Conservation (phyloP, 2,113 vertebrate species). For the Mungos mungo region DNA sequence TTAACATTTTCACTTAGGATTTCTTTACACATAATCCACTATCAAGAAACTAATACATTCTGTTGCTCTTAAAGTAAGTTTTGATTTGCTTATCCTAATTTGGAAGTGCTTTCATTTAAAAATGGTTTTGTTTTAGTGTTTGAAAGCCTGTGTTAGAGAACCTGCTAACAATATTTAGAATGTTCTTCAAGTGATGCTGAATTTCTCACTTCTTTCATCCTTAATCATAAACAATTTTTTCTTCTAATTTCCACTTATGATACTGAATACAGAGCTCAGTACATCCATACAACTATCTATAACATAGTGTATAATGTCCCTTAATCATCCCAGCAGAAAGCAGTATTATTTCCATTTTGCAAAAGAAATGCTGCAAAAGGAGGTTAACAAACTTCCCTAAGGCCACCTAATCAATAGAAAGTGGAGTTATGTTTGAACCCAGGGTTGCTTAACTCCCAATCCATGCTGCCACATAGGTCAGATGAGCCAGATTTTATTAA, state of each 20-base stretch:
- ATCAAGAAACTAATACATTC: background rate
- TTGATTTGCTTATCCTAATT: conserved; percentile 37
- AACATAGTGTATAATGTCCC: background rate
- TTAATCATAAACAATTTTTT: conserved; percentile 31
- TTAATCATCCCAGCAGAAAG: conserved; percentile 8
- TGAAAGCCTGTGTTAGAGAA: conserved; percentile 19
- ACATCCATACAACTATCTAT: background rate
- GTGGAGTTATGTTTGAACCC: background rate
- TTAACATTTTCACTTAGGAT: conserved; percentile 34
- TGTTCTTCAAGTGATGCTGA: background rate
- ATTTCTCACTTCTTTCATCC: conserved; percentile 13
- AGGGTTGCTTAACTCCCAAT: background rate
- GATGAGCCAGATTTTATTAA: background rate
- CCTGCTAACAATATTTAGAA: conserved; percentile 40
- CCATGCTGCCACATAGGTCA: background rate
- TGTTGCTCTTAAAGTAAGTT: background rate
- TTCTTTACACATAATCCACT: background rate
- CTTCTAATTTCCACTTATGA: background rate
- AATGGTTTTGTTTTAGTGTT: conserved; percentile 49
- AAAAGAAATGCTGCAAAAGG: background rate
- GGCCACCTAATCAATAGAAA: conserved; percentile 31
- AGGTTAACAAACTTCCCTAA: background rate
- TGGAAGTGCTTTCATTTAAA: conserved; percentile 41
- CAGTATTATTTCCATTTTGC: background rate
- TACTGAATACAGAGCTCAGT: background rate